These are phyloP conservation scores for Trichopoda pennipes DNA, from an alignment of 2,888 invertebrate species.

Conservation along the genomic window DNA sequence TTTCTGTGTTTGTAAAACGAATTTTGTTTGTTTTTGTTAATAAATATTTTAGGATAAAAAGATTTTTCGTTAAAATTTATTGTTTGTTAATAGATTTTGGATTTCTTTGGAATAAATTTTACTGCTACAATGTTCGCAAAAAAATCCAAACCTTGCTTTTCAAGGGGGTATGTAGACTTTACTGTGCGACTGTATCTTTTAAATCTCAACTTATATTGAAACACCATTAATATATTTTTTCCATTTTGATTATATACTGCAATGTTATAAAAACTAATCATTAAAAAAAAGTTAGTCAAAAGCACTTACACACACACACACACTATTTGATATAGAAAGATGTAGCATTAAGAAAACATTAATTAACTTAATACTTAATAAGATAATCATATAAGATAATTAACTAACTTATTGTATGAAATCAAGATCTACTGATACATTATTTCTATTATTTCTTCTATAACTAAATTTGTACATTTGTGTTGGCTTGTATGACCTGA, in stretches of 20 bases:
- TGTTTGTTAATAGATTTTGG: too few relatives aligned
- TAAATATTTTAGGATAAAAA: too few relatives aligned
- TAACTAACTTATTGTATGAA: constrained; percentile 27
- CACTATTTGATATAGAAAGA: not conserved
- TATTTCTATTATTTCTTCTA: constrained; percentile 13
- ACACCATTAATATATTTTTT: too few relatives aligned
- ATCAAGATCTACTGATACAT: constrained; percentile 7
- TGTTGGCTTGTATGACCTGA: constrained; percentile 35
- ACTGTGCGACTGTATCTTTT: too few relatives aligned
- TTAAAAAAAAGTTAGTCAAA: not conserved
- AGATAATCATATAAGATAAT: constrained; percentile 2
- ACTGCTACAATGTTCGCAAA: too few relatives aligned
- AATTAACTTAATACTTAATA: constrained; percentile 21
- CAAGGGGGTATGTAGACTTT: too few relatives aligned
- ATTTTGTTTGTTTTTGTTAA: too few relatives aligned
- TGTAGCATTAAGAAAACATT: constrained; percentile 16
- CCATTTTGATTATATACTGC: not conserved
- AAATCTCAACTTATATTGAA: too few relatives aligned
- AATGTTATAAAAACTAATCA: not conserved
- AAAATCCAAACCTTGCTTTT: too few relatives aligned
- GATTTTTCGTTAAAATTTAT: too few relatives aligned
- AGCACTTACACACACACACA: not conserved
- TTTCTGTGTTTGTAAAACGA: too few relatives aligned
- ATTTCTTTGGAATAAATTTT: too few relatives aligned
- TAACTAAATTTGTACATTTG: constrained; percentile 40